Percentiles rank a stretch among this genome's conserved stretches.
phyloP scores from a whole-genome alignment of 2,888 invertebrate genomes.

The Catonia carolina region DNA sequence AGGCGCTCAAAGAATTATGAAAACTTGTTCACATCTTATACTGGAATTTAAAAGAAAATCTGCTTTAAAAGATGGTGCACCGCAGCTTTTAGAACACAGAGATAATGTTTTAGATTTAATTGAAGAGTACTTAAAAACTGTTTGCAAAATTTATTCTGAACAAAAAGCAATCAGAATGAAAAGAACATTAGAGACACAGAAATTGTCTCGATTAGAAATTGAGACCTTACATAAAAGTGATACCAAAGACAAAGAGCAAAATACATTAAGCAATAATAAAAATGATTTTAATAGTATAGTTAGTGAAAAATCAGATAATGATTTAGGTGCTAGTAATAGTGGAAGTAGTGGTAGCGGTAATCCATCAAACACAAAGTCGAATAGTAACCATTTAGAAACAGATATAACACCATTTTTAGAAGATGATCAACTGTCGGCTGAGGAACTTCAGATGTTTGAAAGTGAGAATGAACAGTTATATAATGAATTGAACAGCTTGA shows the following conservation, averaged over 20 bases:
- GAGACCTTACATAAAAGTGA: conserved; percentile 8
- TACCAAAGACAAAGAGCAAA: not conserved
- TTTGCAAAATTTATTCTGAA: conserved; percentile 82
- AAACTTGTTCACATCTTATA: conserved; percentile 68
- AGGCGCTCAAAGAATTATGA: conserved; percentile 78
- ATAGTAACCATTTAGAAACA: not conserved
- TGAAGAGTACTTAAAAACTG: conserved; percentile 72
- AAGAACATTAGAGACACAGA: conserved; percentile 73
- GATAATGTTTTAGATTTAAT: conserved; percentile 67
- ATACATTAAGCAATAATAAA: too few relatives aligned
- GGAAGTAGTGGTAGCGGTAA: not conserved
- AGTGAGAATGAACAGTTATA: conserved; percentile 82
- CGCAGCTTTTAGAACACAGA: conserved; percentile 70
- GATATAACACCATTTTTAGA: conserved; percentile 33
- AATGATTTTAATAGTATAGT: too few relatives aligned
- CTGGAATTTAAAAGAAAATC: conserved; percentile 57
- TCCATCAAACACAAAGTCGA: not conserved
- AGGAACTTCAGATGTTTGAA: conserved; percentile 90
- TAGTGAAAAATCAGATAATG: not conserved
- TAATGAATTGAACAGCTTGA: conserved; percentile 79
- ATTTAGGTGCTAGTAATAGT: not conserved
- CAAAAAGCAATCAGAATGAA: conserved; percentile 83
- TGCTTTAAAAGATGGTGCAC: conserved; percentile 20
- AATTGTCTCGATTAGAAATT: conserved; percentile 51
- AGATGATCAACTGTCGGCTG: conserved; percentile 65